Base-by-base conservation (phyloP, 2,888 invertebrate genomes). In the Chloromyia formosa region DNA sequence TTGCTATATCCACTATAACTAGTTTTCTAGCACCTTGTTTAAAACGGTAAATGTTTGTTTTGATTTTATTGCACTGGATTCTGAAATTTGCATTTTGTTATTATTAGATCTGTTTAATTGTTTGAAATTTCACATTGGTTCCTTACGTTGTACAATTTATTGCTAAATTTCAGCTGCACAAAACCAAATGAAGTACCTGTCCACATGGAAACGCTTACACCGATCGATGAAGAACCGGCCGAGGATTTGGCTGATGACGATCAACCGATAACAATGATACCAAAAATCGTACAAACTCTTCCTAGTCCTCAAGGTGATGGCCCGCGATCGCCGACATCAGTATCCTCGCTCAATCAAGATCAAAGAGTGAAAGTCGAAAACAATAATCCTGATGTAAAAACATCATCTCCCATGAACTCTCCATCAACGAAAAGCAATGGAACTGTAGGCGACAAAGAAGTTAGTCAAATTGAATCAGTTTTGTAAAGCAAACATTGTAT, bases 151-250 rank as follows among this genome's bases (percentile, higher is more conserved):
- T n/a, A n/a, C n/a, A n/a, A n/a, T n/a, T n/a, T n/a, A n/a, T n/a
- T n/a, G n/a, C n/a, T n/a, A n/a, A n/a, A n/a, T n/a, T 73, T 16
- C 27, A 78, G 77, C 53, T 80, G 82, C 66, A 78, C 79, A 77
- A 87, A 88, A 82, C 86, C 86, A 61, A 89, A 92, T 81, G 89
- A 90, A 78, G 86, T 89, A 77, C 89, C 89, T 56, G 89, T 90
- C 72, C 89, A 90, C 69, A 84, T 88, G 77, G 94, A 94, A 83
- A 91, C 91, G 9, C 87, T 94, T 62, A 92, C 93, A 3, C 94
- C 94, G 16, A 94, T 94, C 78, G 94, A 94, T 83, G 93, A 93
- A 83, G 94, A 94, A 83, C 93, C 93, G 83, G 92, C 91, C 79
- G 92, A 92, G 80, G 92, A 92, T 79, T 89, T 88, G 76, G 89